Evolutionary conservation across 2,888 invertebrate genomes (phyloP).

Genomic region (Congeria kusceri): DNA sequence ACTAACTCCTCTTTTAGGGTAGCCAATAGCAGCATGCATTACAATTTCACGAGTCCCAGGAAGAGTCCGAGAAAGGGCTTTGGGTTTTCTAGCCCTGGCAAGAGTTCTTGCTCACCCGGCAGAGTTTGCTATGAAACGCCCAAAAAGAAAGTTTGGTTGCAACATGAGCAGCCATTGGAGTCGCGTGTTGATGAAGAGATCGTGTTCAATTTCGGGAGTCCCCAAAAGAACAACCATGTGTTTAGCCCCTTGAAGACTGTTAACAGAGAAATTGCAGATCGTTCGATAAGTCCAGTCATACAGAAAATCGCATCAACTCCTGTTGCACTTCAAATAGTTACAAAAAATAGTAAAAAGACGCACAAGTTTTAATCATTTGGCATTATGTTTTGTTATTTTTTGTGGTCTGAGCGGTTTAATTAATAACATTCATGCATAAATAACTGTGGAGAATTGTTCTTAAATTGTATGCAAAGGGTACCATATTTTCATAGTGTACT

Average conservation of each 20-base stretch:
- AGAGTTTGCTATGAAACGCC: conserved; percentile 11
- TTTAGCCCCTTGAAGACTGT: conserved; percentile 50
- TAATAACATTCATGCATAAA: too few species aligned
- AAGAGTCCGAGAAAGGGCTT: conserved; percentile 12
- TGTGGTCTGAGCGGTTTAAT: too few species aligned
- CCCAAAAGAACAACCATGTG: conserved; percentile 60
- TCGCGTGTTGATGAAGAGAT: conserved; percentile 67
- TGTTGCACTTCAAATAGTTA: not conserved
- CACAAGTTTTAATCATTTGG: not conserved
- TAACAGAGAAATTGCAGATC: conserved; percentile 30
- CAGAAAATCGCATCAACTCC: conserved; percentile 38
- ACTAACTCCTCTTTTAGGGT: conserved; percentile 25
- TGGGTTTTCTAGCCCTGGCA: not conserved
- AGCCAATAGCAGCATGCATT: conserved; percentile 17
- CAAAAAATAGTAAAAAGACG: conserved; percentile 3
- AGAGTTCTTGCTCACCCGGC: not conserved
- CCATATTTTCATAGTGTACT: too few species aligned
- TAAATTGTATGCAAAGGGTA: too few species aligned
- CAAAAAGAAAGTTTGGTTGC: not conserved
- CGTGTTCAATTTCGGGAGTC: conserved; percentile 71
- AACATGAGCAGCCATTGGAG: too few species aligned
- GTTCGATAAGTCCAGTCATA: conserved; percentile 1
- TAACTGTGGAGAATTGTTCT: too few species aligned
- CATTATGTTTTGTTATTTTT: not conserved
- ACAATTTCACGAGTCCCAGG: conserved; percentile 44